Conservation (phyloP, 2,888 invertebrate genomes). For the Limnephilus marmoratus region DNA sequence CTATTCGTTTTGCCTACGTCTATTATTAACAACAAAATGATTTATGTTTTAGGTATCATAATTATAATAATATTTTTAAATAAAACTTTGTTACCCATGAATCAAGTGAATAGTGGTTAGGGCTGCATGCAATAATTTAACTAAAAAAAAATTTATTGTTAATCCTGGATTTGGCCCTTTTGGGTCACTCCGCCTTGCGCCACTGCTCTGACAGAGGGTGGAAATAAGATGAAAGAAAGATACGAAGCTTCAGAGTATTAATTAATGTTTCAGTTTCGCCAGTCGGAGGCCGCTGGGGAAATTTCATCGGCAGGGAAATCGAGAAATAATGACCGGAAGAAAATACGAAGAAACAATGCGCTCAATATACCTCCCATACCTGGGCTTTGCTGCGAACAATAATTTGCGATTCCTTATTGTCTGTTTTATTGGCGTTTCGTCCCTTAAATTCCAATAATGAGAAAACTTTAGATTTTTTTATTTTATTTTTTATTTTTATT, state of each 20-base stretch:
- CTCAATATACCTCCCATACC: not conserved
- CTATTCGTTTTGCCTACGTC: no score
- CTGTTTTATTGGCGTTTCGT: no score
- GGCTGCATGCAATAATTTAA: no score
- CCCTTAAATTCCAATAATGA: no score
- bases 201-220: not conserved
- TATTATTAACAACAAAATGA: no score
- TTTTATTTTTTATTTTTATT: no score
- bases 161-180: not conserved
- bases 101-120: no score
- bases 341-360: not conserved
- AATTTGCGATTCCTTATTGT: no score
- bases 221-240: not conserved
- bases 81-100: no score
- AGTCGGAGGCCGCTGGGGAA: not conserved
- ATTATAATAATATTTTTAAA: no score
- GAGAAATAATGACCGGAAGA: not conserved
- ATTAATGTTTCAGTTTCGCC: constrained; percentile 19
- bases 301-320: constrained; percentile 5
- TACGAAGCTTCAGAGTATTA: not conserved
- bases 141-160: not conserved
- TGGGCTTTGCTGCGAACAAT: not conserved
- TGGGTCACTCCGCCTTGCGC: not conserved
- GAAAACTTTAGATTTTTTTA: no score
- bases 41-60: no score